Base-by-base conservation (phyloP, 2,888 invertebrate species). In the Anthoptus insignis region DNA sequence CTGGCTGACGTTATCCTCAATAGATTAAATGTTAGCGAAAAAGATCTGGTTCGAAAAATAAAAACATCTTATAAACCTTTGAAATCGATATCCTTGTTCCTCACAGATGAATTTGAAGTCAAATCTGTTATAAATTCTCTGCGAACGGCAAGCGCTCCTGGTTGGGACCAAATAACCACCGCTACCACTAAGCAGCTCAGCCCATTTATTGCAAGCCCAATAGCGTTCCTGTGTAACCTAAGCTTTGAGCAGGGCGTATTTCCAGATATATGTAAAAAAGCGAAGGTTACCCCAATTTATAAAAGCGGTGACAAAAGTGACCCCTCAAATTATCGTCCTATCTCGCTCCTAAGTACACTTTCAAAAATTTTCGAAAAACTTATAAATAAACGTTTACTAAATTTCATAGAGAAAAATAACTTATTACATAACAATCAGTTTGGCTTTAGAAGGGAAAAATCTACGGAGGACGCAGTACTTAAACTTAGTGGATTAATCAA, bases 391-490 rank as follows among this genome's bases (percentile, higher is more conserved):
- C 21, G 59, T 37, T 37, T 59, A 5, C 9, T 6, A 0, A 49
- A 49, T 16, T 59, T 49, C 42, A 34, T 59, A 14, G 59, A 59
- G 11, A 16, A 34, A 2, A 22, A 14, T 13, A 59, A 59, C 6
- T 37, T 59, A 6, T 11, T 59, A 11, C 34, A 47, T 6, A 11
- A 49, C 0, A 49, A 59, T 11, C 59, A 59, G 24, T 59, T 16
- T 16, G 59, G 59, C 1, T 59, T 59, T 49, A 8, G 59, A 3
- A 59, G 37, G 34, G 24, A 8, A 1, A 22, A 22, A 22, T 59
- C 59, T 1, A 59, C 59, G n/a, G 22, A 47, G 2, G 59, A 59
- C 21, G 59, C 59, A 7, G 49, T 59, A 14, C n/a, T n/a, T n/a
- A n/a, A n/a, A n/a, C n/a, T n/a, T n/a, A n/a, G n/a, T n/a, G n/a